phyloP scores from a whole-genome alignment of 2,797 vertebrate species.

The Platalea minor region DNA sequence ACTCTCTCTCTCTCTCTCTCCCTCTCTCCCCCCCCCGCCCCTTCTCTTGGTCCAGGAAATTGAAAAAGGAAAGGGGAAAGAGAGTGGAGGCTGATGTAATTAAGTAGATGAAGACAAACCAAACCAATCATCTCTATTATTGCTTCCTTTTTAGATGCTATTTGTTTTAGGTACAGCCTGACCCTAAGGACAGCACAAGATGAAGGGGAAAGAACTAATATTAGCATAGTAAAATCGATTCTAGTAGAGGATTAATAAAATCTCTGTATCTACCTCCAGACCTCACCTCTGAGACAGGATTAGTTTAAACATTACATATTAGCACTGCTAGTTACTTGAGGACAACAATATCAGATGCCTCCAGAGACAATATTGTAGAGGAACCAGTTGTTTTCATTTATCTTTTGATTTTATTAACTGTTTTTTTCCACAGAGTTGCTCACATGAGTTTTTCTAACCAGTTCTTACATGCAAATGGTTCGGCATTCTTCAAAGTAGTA shows the following conservation, averaged over 20 bases:
- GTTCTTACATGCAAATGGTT: background rate
- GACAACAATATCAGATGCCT: background rate
- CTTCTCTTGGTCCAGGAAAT: background rate
- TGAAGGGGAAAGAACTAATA: background rate
- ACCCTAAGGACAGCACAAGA: background rate
- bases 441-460: background rate
- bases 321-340: background rate
- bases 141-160: background rate
- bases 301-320: background rate
- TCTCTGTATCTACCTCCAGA: background rate
- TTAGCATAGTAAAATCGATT: background rate
- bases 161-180: background rate
- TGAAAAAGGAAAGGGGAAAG: background rate
- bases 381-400: background rate
- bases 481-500: background rate
- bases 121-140: background rate
- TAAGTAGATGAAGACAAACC: background rate
- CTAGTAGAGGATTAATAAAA: background rate
- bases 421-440: background rate
- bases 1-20: background rate
- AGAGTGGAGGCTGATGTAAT: background rate
- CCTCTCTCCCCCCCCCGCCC: background rate
- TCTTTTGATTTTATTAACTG: background rate
- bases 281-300: background rate
- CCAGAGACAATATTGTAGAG: background rate